phyloP scores from a whole-genome alignment of 2,888 invertebrate genomes.

The Carterocephalus palaemon region DNA sequence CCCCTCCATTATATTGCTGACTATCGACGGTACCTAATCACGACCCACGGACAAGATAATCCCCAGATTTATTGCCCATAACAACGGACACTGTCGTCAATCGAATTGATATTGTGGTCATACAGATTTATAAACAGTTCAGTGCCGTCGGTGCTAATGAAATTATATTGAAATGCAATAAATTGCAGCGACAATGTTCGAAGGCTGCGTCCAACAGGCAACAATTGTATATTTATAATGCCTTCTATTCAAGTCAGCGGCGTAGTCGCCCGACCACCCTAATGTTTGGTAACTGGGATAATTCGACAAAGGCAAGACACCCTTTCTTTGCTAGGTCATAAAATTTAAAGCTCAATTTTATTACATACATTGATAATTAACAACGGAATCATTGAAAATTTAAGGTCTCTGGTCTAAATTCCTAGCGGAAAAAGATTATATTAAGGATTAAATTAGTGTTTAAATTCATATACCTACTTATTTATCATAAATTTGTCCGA shows the following conservation, averaged over 20 bases:
- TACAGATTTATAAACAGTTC: constrained; percentile 66
- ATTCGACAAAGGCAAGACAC: constrained; percentile 45
- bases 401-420: no score
- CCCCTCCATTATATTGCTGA: constrained; percentile 55
- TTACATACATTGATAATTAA: no score
- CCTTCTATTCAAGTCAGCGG: constrained; percentile 54
- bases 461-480: no score
- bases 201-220: constrained; percentile 50
- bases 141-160: constrained; percentile 57
- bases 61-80: constrained; percentile 73
- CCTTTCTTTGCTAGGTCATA: constrained; percentile 27
- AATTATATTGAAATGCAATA: constrained; percentile 71
- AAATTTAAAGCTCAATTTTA: constrained; percentile 47
- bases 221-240: constrained; percentile 58
- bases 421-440: no score
- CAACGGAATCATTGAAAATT: no score
- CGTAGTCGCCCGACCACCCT: constrained; percentile 62
- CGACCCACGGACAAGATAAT: constrained; percentile 71
- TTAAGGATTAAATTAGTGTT: no score
- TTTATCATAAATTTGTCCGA: no score
- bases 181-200: constrained; percentile 57
- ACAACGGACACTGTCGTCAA: constrained; percentile 64
- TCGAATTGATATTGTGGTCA: constrained; percentile 54
- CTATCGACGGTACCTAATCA: constrained; percentile 68
- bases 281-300: constrained; percentile 49